phyloP scores from a whole-genome alignment of 2,113 vertebrate species.

The Pseudorhombus dupliciocellatus region DNA sequence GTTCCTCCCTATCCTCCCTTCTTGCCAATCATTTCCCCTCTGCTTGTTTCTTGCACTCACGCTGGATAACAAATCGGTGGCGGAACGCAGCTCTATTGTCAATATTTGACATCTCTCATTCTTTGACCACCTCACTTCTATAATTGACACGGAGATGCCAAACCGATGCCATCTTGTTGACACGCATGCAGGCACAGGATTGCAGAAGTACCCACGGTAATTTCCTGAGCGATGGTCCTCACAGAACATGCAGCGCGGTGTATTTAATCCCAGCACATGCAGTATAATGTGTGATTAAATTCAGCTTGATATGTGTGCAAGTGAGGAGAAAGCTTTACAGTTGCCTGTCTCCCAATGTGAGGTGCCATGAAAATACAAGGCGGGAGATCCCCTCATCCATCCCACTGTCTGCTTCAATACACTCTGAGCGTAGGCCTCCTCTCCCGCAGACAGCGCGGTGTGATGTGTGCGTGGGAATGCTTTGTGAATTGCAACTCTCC shows the following conservation, averaged over 20 bases:
- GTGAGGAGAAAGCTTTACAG: conserved; percentile 38
- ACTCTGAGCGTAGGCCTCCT: conserved; percentile 17
- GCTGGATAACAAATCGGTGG: no score
- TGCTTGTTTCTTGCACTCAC: neutral
- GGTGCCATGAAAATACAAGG: conserved; percentile 36
- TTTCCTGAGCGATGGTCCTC: neutral
- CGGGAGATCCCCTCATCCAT: conserved; percentile 42
- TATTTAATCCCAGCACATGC: conserved; percentile 36
- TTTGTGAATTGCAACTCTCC: conserved; percentile 25
- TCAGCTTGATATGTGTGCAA: conserved; percentile 38
- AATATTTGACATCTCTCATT: neutral
- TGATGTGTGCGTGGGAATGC: neutral
- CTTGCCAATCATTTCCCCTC: conserved; percentile 1
- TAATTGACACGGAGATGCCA: neutral
- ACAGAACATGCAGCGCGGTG: conserved; percentile 17
- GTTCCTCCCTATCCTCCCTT: neutral
- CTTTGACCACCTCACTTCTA: neutral
- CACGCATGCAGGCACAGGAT: conserved; percentile 4
- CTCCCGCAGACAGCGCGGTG: conserved; percentile 9
- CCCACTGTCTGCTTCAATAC: conserved; percentile 42
- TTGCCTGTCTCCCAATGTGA: conserved; percentile 44
- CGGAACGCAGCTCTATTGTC: neutral
- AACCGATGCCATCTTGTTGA: neutral
- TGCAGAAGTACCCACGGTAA: neutral
- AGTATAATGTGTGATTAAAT: conserved; percentile 48